Conservation (phyloP, 2,888 invertebrate genomes). For the Dryococelus australis region DNA sequence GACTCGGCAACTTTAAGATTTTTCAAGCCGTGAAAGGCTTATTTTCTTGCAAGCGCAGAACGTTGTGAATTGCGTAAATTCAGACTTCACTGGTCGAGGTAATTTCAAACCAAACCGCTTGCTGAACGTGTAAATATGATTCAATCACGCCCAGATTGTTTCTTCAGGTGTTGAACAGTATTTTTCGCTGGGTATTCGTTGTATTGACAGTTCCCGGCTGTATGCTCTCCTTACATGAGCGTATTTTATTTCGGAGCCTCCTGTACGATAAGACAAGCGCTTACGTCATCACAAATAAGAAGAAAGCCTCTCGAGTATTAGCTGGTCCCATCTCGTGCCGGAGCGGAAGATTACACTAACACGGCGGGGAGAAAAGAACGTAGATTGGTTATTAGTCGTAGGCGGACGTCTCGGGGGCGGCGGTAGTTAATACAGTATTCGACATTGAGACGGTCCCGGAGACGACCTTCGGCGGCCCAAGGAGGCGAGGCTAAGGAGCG, state of each 20-base stretch:
- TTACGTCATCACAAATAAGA: neutral
- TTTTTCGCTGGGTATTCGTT: too few relatives aligned
- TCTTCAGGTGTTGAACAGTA: too few relatives aligned
- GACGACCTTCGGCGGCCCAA: neutral
- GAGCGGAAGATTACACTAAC: neutral
- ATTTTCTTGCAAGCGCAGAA: too few relatives aligned
- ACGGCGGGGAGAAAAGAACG: neutral
- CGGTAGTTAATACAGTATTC: neutral
- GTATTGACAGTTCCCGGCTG: too few relatives aligned
- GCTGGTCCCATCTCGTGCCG: neutral
- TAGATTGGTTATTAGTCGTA: slow-evolving; percentile 1
- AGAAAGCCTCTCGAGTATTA: neutral
- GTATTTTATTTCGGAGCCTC: neutral
- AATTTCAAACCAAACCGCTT: too few relatives aligned
- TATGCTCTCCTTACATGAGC: neutral
- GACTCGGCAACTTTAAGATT: too few relatives aligned
- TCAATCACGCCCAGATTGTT: too few relatives aligned
- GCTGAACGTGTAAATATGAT: too few relatives aligned
- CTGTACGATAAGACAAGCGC: neutral
- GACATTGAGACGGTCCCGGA: neutral
- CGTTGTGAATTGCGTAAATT: too few relatives aligned
- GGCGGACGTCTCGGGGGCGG: neutral
- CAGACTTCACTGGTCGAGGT: too few relatives aligned
- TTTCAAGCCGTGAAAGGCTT: too few relatives aligned
- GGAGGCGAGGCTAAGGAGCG: too few relatives aligned